Evolutionary conservation across 2,797 vertebrate species (phyloP).

Genomic region (Tachyglossus aculeatus): DNA sequence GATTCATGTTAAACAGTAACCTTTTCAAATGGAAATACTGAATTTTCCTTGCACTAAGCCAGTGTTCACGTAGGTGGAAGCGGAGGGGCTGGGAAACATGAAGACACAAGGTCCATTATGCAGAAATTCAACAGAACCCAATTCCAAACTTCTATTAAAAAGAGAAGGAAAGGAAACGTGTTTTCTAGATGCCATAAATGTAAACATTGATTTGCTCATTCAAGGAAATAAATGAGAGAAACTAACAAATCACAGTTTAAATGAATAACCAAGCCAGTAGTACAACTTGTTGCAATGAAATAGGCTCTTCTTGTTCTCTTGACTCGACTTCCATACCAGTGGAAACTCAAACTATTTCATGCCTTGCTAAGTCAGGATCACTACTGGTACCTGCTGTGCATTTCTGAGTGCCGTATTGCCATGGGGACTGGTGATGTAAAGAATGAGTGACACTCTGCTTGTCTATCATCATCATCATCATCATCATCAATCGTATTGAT

Average conservation of each 20-base stretch:
- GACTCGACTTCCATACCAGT: not conserved
- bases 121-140: constrained; percentile 19
- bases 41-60: constrained; percentile 38
- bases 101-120: constrained; percentile 8
- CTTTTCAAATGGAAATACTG: constrained; percentile 48
- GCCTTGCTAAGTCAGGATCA: not conserved
- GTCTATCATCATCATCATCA: too few species aligned
- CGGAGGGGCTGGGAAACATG: not conserved
- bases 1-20: constrained; percentile 56
- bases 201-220: constrained; percentile 23
- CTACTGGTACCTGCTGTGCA: not conserved
- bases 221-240: constrained; percentile 19
- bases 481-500: too few species aligned
- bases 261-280: constrained; percentile 17
- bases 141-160: constrained; percentile 12
- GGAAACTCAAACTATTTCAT: constrained; percentile 30
- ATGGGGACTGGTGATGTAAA: constrained; percentile 6
- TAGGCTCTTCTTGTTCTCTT: constrained; percentile 28
- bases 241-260: constrained; percentile 30
- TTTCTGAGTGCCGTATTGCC: constrained; percentile 20
- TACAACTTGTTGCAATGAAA: constrained; percentile 46
- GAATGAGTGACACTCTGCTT: constrained; percentile 10
- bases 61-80: not conserved
- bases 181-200: constrained; percentile 4
- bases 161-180: not conserved